These are phyloP conservation scores for Carlito syrichta DNA, from an alignment of 2,113 vertebrate species.

Conservation along the genomic window DNA sequence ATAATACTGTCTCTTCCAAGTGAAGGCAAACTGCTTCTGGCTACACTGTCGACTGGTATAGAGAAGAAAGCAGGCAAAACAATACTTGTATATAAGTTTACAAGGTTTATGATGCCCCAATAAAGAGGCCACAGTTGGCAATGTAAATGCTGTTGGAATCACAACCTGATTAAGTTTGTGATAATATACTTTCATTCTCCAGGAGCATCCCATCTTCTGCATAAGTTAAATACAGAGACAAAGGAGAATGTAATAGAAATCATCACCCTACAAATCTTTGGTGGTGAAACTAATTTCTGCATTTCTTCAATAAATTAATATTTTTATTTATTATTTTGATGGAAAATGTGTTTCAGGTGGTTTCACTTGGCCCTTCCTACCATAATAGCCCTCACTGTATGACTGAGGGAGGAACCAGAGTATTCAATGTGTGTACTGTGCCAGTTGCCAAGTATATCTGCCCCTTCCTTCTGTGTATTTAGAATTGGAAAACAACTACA, in stretches of 20 bases:
- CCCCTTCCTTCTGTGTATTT: background rate
- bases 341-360: background rate
- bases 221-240: background rate
- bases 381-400: background rate
- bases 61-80: background rate
- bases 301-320: conserved; percentile 1
- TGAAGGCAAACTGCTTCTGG: background rate
- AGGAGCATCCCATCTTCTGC: background rate
- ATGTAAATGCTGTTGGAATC: background rate
- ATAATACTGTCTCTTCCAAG: background rate
- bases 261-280: background rate
- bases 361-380: background rate
- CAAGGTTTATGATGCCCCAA: background rate
- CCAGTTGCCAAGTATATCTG: background rate
- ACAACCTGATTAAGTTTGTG: background rate
- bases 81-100: background rate
- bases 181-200: background rate
- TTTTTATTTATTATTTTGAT: conserved; percentile 15
- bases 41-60: background rate
- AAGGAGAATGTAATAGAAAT: conserved; percentile 20
- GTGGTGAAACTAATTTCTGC: background rate
- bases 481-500: background rate
- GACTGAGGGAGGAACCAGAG: background rate
- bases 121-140: background rate
- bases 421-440: background rate